These are phyloP conservation scores for Thalassoma bifasciatum DNA, from an alignment of 2,113 vertebrate genomes.

Conservation along the genomic window DNA sequence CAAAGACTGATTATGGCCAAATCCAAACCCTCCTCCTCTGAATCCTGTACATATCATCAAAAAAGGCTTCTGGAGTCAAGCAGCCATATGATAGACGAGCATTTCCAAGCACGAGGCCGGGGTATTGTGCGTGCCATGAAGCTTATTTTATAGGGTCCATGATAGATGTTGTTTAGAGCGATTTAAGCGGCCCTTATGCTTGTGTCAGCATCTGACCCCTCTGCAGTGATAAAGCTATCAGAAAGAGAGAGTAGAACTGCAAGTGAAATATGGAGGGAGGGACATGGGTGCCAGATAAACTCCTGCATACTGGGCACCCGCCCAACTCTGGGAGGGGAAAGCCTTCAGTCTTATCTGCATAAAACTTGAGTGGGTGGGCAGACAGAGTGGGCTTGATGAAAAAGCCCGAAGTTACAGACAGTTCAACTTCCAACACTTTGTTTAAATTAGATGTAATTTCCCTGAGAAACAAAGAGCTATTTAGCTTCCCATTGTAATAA, in stretches of 20 bases:
- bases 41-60: constrained; percentile 73
- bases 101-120: constrained; percentile 69
- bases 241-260: constrained; percentile 76
- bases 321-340: constrained; percentile 62
- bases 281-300: constrained; percentile 76
- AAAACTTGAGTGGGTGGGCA: constrained; percentile 29
- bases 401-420: constrained; percentile 26
- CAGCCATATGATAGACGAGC: constrained; percentile 77
- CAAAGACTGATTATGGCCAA: constrained; percentile 77
- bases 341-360: constrained; percentile 72
- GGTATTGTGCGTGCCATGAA: constrained; percentile 75
- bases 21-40: constrained; percentile 62
- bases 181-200: constrained; percentile 84
- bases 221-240: constrained; percentile 84
- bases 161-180: constrained; percentile 84
- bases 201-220: constrained; percentile 85
- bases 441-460: constrained; percentile 15
- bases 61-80: constrained; percentile 73
- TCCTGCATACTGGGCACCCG: constrained; percentile 72
- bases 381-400: constrained; percentile 45
- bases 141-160: constrained; percentile 82
- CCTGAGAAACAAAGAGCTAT: not conserved
- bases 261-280: constrained; percentile 81
- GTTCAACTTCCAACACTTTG: constrained; percentile 18
- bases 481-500: not conserved